Conservation (phyloP, 2,888 invertebrate genomes). For the Lumbricus terrestris region DNA sequence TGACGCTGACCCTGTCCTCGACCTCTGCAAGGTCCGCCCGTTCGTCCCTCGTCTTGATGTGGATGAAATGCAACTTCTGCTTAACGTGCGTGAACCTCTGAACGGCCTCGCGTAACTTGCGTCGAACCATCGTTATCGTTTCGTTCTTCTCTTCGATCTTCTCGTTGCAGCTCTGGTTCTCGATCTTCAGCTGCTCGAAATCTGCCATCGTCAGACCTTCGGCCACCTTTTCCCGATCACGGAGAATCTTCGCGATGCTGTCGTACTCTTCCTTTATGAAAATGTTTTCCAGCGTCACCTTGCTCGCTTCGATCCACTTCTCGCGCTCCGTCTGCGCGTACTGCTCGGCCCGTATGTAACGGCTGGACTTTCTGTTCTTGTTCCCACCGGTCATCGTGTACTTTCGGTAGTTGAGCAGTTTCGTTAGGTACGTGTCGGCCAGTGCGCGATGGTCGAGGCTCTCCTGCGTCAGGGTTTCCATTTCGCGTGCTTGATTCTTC, state of each 20-base stretch:
- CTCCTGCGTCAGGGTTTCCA: not conserved
- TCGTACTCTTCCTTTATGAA: not conserved
- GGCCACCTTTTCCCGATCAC: not conserved
- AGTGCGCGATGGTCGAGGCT: not conserved
- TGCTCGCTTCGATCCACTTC: slow-evolving; percentile 4
- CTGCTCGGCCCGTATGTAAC: not conserved
- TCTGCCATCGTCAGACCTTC: slow-evolving; percentile 7
- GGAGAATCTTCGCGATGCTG: not conserved
- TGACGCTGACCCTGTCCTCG: not conserved
- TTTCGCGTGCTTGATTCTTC: not conserved
- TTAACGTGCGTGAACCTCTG: slow-evolving; percentile 5
- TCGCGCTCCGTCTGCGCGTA: not conserved
- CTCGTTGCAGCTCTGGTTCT: slow-evolving; percentile 8
- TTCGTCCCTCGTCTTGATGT: not conserved
- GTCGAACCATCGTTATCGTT: not conserved
- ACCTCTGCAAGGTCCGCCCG: not conserved
- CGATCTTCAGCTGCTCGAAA: slow-evolving; percentile 10
- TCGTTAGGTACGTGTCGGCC: not conserved
- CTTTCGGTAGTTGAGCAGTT: not conserved
- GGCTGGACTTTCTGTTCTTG: not conserved
- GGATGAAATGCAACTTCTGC: not conserved
- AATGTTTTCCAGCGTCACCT: not conserved
- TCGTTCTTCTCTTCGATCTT: slow-evolving; percentile 4
- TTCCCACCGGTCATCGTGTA: not conserved
- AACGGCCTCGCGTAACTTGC: not conserved